A percentile compares a stretch with the other conserved stretches of the same genome.
phyloP scores from a whole-genome alignment of 1,140 invertebrate species.

The Drosophila bifasciata region DNA sequence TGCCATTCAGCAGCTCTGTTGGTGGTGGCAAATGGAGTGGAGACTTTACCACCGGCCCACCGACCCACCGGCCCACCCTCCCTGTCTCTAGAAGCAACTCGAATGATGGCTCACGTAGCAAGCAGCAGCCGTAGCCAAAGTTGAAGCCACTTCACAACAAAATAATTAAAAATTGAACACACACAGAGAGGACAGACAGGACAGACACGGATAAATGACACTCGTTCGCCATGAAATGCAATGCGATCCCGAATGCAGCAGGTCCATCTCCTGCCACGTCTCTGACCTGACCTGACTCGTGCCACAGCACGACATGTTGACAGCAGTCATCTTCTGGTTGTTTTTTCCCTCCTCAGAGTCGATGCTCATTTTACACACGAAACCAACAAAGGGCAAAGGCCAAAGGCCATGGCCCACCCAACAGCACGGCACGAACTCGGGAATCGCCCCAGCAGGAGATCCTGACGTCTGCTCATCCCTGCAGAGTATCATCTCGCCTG shows the following conservation, averaged over 20 bases:
- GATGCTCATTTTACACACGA: constrained; percentile 70
- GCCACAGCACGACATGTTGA: constrained; percentile 8
- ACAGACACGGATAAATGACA: constrained; percentile 53
- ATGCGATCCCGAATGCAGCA: constrained; percentile 38
- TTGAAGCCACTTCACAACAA: constrained; percentile 64
- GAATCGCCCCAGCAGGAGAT: constrained; percentile 26
- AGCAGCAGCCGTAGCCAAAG: constrained; percentile 12
- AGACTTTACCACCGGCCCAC: constrained; percentile 18
- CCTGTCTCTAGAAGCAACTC: constrained; percentile 1
- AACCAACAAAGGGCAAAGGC: constrained; percentile 49
- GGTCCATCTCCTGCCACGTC: not conserved
- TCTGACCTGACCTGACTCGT: too few relatives aligned
- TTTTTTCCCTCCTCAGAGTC: constrained; percentile 22
- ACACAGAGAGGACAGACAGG: constrained; percentile 18
- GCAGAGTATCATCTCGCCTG: constrained; percentile 39
- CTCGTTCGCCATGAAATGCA: constrained; percentile 56
- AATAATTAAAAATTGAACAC: constrained; percentile 73
- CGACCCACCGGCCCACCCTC: too few relatives aligned
- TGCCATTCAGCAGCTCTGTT: constrained; percentile 23
- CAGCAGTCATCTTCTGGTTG: constrained; percentile 36
- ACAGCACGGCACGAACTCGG: constrained; percentile 39
- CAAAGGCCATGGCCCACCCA: constrained; percentile 61
- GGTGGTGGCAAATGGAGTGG: constrained; percentile 12
- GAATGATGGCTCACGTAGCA: constrained; percentile 40
- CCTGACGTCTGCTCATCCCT: constrained; percentile 3